Base-by-base conservation (phyloP, 2,113 vertebrate species). In the Barbus barbus region DNA sequence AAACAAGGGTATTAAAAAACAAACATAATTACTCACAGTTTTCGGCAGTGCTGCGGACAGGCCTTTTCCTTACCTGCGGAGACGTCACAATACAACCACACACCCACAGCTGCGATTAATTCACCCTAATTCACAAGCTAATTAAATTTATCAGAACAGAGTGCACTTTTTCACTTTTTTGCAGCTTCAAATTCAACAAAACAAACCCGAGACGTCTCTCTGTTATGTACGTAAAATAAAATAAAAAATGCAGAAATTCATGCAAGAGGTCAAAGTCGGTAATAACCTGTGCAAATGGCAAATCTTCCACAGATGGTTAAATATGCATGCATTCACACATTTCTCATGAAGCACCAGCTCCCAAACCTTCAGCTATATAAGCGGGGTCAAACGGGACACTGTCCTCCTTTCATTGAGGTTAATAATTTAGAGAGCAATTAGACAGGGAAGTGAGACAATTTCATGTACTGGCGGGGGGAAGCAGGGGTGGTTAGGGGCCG, bases 341-440 rank as follows among this genome's bases (percentile, higher is more conserved):
- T 33, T 24, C 20, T 28, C 31, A 85, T 76, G 76, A 87, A 85
- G 81, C 80, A 87, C 84, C 82, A 44, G 46, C 18, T 44, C 48
- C 69, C 86, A 86, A 77, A 81, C 77, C 86, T 86, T 79, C 74
- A 86, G 82, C 83, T 44, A 56, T 79, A 61, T 89, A 65, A 87
- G 85, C 84, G 51, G 78, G 74, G 77, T 88, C 41, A 87, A 83
- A 85, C 22, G 69, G 87, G 82, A 78, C 31, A 13, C 63, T 56
- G 7, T 84, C 65, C 16, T 83, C 86, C 85, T 56, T 88, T 88
- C 83, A 89, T 71, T 88, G 85, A 88, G 69, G 91, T 92, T 89
- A 91, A 93, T 93, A 89, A 92, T 91, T 91, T 86, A 91, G 71
- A 89, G 83, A 85, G 76, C 88, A 90, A 91, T 91, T 90, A 91